Conservation (phyloP, 37 sponge, comb jelly and placozoan species). For the Cladorhizidae sp. region DNA sequence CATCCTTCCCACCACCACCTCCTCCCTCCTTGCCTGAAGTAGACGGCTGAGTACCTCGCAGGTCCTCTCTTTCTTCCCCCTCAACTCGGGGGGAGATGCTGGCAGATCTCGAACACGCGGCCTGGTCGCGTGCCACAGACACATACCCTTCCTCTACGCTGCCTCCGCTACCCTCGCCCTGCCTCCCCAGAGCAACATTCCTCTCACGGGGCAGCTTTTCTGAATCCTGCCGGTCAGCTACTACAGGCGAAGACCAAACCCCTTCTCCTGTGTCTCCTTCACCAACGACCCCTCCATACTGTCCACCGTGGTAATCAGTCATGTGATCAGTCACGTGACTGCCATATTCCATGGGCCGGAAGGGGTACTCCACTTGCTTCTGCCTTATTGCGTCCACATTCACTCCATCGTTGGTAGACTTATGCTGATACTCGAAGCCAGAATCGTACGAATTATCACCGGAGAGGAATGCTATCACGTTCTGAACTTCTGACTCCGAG, state of each 20-base stretch:
- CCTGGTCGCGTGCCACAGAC: background rate
- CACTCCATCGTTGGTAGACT: background rate
- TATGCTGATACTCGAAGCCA: background rate
- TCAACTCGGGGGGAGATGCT: slow-evolving; percentile 11
- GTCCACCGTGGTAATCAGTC: background rate
- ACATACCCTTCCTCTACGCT: slow-evolving; percentile 4
- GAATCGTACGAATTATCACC: background rate
- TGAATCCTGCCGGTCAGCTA: background rate
- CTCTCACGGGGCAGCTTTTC: background rate
- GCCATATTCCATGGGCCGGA: background rate
- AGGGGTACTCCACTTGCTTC: background rate
- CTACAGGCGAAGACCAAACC: background rate
- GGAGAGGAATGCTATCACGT: slow-evolving; percentile 28
- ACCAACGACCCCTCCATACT: background rate
- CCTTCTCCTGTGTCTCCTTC: background rate
- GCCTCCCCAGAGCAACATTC: background rate
- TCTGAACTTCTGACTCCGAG: slow-evolving; percentile 33
- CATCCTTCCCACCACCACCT: no score
- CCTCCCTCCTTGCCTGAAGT: no score
- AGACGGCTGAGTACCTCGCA: background rate
- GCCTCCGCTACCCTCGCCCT: slow-evolving; percentile 1
- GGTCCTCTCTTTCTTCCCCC: background rate
- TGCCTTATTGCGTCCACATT: background rate
- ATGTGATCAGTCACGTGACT: no score
- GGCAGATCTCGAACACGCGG: slow-evolving; percentile 9